Evolutionary conservation across 2,888 invertebrate species (phyloP).

Genomic region (Apomyelois bistriatella): DNA sequence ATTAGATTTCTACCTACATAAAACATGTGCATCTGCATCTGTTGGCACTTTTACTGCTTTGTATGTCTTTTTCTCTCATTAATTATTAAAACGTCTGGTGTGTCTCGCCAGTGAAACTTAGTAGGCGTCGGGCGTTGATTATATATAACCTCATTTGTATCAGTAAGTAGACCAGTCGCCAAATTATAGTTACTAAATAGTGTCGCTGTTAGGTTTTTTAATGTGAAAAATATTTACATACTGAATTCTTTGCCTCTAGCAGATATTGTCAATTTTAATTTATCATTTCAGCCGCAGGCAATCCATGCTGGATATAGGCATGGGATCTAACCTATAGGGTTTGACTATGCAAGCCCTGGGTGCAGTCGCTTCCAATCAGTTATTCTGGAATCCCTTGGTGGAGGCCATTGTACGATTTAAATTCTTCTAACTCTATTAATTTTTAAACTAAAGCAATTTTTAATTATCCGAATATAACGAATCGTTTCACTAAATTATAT

Average conservation of each 20-base stretch:
- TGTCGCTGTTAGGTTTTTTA: neutral
- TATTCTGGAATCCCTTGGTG: too few relatives aligned
- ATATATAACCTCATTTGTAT: conserved; percentile 9
- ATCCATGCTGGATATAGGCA: too few relatives aligned
- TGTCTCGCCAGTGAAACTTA: neutral
- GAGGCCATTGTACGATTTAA: too few relatives aligned
- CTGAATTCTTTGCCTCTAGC: too few relatives aligned
- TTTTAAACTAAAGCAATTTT: too few relatives aligned
- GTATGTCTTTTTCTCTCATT: conserved; percentile 12
- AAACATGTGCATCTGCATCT: conserved; percentile 7
- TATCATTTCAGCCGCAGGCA: too few relatives aligned
- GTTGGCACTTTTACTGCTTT: conserved; percentile 13
- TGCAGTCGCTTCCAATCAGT: too few relatives aligned
- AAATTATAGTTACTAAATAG: neutral
- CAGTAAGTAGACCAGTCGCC: neutral
- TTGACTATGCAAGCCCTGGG: too few relatives aligned
- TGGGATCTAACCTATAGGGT: too few relatives aligned
- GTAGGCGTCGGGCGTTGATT: conserved; percentile 1
- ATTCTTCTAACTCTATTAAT: too few relatives aligned
- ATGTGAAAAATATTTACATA: neutral
- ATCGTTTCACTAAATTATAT: neutral
- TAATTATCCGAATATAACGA: too few relatives aligned
- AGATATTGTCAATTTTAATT: too few relatives aligned
- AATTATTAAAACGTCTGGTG: conserved; percentile 10
- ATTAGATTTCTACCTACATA: conserved; percentile 7